Evolutionary conservation across 2,888 invertebrate genomes (phyloP), one percentile per base, ranked within the genome.

Genomic region (Itoplectis maculator): DNA sequence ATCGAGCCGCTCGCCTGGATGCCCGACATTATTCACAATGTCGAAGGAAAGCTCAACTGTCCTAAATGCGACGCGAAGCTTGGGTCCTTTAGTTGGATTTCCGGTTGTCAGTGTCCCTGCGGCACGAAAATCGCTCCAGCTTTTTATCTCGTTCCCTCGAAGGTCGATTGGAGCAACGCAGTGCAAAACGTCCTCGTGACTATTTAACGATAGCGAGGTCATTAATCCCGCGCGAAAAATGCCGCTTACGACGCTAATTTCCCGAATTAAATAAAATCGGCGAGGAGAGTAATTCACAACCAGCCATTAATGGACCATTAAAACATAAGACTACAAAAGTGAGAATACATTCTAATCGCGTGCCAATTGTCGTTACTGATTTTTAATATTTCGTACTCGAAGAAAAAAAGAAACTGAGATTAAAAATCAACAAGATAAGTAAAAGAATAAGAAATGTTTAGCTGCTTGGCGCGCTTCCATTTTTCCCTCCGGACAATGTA

Each of bases 1-100:
- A 95, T 98, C 83, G 98, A 98, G 93, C 98, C 98, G 0, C 94
- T 98, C 90, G 94, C 95, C 11, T 98, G 98, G 98, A 98, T 98
- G 98, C 94, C 94, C 68, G 95, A 95, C 88, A 95, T 96, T 61
- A 93, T 95, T 51, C 95, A 95, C 87, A 94, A 94, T 77, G 94
- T 96, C 13, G 96, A 96, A 89, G 98, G 98, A 49, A 98, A 98
- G 93, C 94, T 98, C 83, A 94, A 96, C 92, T 97, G 98, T 92
- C 97, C 98, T 63, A 97, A 97, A 92, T 98, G 98, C 90, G 94
- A 94, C 80, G 95, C 95, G 82, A 98, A 98, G 93, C 94, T 98
- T 82, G 98, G 98, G 37, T 97, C 97, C 79, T 98, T 97, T 92
- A 97, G 97, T 92, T 98, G 98, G 98, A 95, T 97, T 80, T 45